Base-by-base conservation (phyloP, 2,888 invertebrate genomes). In the Elgonia sp. region DNA sequence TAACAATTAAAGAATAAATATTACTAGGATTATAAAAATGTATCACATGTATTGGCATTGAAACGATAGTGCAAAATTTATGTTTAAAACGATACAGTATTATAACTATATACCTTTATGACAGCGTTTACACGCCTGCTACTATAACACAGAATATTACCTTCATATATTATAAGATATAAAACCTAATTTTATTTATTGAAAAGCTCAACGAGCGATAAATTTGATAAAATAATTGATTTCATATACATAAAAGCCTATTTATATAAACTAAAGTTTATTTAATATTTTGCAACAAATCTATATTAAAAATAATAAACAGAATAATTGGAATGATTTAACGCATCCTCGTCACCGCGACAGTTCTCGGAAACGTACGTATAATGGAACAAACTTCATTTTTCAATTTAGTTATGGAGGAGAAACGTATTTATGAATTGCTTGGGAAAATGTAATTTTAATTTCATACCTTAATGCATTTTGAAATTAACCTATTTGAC, bases 381-480 rank as follows among this genome's bases (percentile, higher is more conserved):
- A 6, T 18, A 55, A 42, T n/a, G n/a, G 12, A 20, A 55, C 55
- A 55, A 55, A 55, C 20, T 55, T 55, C 20, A 20, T 65, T 65
- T 65, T 65, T 65, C 65, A 65, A 40, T 40, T 42, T 42, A 39
- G 16, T 65, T 65, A n/a, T 42, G 39, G 7, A 65, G n/a, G 40
- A 39, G 65, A 70, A 70, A 70, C 53, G 70, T 37, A 50, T 53
- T 50, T 53, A 37, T 53, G 70, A 70, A 70, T 53, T 70, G 21
- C 37, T 29, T 16, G 67, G 39, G 67, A 37, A 50, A 70, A n/a
- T 50, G 50, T 53, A 50, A 70, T 70, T 70, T n/a, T n/a, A n/a
- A n/a, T n/a, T n/a, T n/a, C n/a, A 53, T n/a, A 53, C 21, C 4
- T 21, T 53, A 53, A 70, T 53, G 50, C 29, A 53, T 50, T 29